Evolutionary conservation across 2,797 vertebrate species (phyloP).

Genomic region (Rhabdomys pumilio): DNA sequence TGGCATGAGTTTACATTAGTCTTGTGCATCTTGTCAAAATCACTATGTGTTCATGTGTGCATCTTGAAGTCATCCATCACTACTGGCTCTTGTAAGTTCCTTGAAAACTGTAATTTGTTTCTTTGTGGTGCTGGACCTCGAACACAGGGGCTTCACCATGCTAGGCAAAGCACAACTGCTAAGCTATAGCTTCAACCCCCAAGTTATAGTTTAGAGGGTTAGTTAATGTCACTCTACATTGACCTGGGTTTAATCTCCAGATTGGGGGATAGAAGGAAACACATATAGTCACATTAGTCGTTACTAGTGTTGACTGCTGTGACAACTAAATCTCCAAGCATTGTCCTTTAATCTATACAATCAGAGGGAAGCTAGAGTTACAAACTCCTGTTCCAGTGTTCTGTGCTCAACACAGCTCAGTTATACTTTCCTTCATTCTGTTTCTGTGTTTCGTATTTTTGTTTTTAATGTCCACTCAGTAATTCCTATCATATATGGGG

Average conservation of each 20-base stretch:
- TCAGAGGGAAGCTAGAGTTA: not conserved
- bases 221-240: not conserved
- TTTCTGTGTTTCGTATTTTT: not conserved
- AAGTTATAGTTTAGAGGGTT: not conserved
- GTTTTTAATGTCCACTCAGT: not conserved
- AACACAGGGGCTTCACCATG: not conserved
- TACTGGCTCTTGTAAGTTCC: not conserved
- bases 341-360: not conserved
- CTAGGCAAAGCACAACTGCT: not conserved
- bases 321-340: not conserved
- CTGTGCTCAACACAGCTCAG: not conserved
- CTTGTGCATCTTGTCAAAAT: not conserved
- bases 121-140: not conserved
- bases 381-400: not conserved
- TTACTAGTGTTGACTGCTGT: accelerated
- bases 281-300: not conserved
- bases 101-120: not conserved
- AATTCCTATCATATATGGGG: not conserved
- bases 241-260: not conserved
- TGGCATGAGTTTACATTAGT: not conserved
- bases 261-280: not conserved
- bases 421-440: not conserved
- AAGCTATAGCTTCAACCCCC: not conserved
- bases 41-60: not conserved
- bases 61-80: not conserved